A percentile compares a stretch with the other conserved stretches of the same genome.
phyloP scores from a whole-genome alignment of 2,113 vertebrate genomes.

The Progne subis region DNA sequence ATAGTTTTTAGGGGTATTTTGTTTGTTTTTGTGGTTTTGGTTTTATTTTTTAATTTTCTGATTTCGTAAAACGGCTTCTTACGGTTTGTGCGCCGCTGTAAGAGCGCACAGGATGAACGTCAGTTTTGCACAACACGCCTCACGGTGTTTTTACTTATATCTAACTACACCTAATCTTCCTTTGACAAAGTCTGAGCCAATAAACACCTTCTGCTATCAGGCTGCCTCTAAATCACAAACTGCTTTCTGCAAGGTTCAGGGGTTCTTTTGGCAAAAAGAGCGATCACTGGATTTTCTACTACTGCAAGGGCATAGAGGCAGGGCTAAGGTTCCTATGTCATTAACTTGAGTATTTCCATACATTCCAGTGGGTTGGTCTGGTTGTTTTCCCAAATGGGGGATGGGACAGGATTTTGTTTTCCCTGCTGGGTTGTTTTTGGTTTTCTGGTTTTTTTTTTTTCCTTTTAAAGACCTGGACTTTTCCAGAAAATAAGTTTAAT shows the following conservation, averaged over 20 bases:
- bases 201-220: background rate
- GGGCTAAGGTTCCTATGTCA: background rate
- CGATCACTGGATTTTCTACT: background rate
- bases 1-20: no score
- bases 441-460: no score
- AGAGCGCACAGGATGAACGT: background rate
- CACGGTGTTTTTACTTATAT: background rate
- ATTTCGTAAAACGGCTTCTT: background rate
- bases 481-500: background rate
- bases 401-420: background rate
- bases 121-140: background rate
- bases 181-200: background rate
- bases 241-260: background rate
- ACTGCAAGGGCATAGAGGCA: background rate
- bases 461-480: fast-evolving
- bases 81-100: background rate
- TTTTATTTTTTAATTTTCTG: background rate
- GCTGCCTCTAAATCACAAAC: background rate
- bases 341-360: background rate
- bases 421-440: background rate
- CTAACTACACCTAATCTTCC: background rate
- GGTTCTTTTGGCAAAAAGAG: background rate
- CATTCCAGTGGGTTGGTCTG: background rate
- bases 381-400: background rate
- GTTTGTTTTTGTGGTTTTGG: no score